These are phyloP conservation scores for Idaea biselata DNA, from an alignment of 2,888 invertebrate species.

Conservation along the genomic window DNA sequence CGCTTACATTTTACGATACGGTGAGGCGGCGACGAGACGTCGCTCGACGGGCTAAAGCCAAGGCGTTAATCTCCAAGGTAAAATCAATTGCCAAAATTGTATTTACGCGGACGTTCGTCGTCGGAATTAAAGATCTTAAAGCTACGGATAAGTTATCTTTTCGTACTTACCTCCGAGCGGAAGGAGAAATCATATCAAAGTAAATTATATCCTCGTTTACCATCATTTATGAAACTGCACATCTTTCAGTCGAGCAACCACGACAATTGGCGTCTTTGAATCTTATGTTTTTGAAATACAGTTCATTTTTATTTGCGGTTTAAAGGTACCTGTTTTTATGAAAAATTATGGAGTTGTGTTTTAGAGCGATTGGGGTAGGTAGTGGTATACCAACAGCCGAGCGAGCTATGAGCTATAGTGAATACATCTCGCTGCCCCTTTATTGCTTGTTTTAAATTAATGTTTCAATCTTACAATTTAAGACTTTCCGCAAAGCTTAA, in stretches of 20 bases:
- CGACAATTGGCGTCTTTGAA: slow-evolving; percentile 15
- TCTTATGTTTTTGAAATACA: slow-evolving; percentile 51
- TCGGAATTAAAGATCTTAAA: slow-evolving; percentile 46
- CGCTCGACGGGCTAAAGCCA: slow-evolving; percentile 52
- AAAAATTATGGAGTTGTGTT: slow-evolving; percentile 70
- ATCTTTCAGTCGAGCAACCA: slow-evolving; percentile 36
- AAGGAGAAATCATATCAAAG: slow-evolving; percentile 69
- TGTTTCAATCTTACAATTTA: slow-evolving; percentile 67
- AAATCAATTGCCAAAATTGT: slow-evolving; percentile 77
- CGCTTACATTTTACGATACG: slow-evolving; percentile 76
- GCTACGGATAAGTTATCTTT: slow-evolving; percentile 50
- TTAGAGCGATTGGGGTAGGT: slow-evolving; percentile 49
- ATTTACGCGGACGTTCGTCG: slow-evolving; percentile 45
- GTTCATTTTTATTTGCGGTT: slow-evolving; percentile 51
- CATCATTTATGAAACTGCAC: slow-evolving; percentile 63
- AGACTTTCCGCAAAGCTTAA: slow-evolving; percentile 34
- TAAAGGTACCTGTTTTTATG: slow-evolving; percentile 66
- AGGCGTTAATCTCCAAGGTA: slow-evolving; percentile 70
- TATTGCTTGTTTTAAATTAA: slow-evolving; percentile 79
- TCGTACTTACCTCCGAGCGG: slow-evolving; percentile 41
- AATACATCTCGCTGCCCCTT: slow-evolving; percentile 72
- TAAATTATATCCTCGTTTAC: slow-evolving; percentile 73
- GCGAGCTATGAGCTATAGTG: slow-evolving; percentile 45
- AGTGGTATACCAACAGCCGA: slow-evolving; percentile 31
- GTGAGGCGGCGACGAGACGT: slow-evolving; percentile 36